phyloP scores from a whole-genome alignment of 2,113 vertebrate genomes.

The Pseudopodoces humilis region DNA sequence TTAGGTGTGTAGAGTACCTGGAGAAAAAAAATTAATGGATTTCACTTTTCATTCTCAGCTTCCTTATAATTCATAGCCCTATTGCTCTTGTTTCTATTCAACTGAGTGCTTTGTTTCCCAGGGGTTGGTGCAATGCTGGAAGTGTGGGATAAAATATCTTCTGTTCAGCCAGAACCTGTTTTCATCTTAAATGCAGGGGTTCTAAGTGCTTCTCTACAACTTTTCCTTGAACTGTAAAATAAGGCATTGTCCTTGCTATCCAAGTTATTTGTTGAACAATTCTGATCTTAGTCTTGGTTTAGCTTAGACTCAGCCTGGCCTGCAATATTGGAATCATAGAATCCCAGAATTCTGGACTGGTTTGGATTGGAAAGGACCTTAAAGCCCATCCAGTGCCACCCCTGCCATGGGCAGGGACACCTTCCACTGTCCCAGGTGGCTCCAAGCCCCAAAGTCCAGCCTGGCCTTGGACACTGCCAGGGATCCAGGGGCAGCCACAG shows the following conservation, averaged over 20 bases:
- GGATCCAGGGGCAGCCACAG: background rate
- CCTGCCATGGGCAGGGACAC: background rate
- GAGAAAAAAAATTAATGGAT: background rate
- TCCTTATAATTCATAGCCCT: background rate
- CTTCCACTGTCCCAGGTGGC: background rate
- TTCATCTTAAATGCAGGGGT: background rate
- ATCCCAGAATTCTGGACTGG: background rate
- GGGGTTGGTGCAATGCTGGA: background rate
- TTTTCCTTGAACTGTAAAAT: background rate
- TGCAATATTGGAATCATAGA: background rate
- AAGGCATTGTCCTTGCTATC: background rate
- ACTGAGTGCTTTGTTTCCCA: background rate
- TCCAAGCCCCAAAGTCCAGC: accelerated
- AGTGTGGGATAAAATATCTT: background rate
- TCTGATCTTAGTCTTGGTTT: background rate
- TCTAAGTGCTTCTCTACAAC: background rate
- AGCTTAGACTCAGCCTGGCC: background rate
- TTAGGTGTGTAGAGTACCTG: background rate
- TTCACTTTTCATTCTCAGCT: background rate
- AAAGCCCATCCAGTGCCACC: accelerated
- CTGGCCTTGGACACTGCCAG: background rate
- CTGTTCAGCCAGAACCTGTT: background rate
- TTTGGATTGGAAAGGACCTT: background rate
- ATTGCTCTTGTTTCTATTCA: background rate
- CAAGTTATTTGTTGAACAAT: background rate